Evolutionary conservation across 2,113 vertebrate species (phyloP).

Genomic region (Trichechus manatus): DNA sequence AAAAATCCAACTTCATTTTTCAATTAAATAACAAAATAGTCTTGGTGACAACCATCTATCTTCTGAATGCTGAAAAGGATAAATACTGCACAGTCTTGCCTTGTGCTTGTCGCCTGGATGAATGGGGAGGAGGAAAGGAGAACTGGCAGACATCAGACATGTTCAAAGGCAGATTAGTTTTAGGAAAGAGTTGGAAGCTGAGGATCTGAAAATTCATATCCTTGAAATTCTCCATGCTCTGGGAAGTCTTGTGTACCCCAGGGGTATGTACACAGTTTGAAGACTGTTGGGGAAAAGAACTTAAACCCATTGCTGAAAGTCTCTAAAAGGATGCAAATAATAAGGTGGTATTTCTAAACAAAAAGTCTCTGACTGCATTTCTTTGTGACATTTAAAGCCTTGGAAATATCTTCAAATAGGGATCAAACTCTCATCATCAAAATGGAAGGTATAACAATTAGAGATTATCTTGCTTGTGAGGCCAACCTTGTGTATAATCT

Average conservation of each 20-base stretch:
- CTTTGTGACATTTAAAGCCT: neutral
- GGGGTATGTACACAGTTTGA: neutral
- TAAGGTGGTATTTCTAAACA: neutral
- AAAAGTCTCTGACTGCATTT: neutral
- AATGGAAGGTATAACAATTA: neutral
- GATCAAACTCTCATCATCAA: neutral
- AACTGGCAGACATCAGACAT: neutral
- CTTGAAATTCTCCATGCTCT: neutral
- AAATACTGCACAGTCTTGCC: neutral
- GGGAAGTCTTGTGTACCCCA: neutral
- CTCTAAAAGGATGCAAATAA: neutral
- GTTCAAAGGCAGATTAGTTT: slow-evolving; percentile 25
- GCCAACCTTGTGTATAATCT: neutral
- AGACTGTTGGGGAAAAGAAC: neutral
- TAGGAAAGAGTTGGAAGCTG: slow-evolving; percentile 21
- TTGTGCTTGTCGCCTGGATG: neutral
- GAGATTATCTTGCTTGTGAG: neutral
- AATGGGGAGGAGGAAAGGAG: neutral
- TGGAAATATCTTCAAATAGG: neutral
- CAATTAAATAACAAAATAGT: neutral
- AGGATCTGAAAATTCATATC: slow-evolving; percentile 18
- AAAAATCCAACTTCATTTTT: neutral
- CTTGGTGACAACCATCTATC: neutral
- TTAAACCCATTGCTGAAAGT: neutral
- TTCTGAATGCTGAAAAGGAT: neutral